Conservation (phyloP, 2,888 invertebrate genomes). For the Eudasyphora cyanicolor region DNA sequence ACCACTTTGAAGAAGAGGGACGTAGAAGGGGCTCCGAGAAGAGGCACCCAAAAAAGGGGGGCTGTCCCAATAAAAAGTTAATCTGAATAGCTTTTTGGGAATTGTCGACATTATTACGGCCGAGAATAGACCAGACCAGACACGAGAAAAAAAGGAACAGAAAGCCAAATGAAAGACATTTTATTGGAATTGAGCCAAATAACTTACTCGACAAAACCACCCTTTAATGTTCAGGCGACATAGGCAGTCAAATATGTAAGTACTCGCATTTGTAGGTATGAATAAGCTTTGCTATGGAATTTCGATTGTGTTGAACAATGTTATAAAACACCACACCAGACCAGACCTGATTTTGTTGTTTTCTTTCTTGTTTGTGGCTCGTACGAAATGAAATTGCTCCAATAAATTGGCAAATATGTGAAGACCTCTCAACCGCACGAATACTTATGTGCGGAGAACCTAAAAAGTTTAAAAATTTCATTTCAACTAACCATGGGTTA, state of each 20-base stretch:
- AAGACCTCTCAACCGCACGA: neutral
- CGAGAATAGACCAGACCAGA: neutral
- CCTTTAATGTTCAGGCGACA: neutral
- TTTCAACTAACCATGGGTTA: neutral
- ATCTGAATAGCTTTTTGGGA: neutral
- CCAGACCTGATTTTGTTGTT: constrained; percentile 44
- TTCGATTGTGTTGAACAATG: constrained; percentile 17
- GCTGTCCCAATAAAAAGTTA: neutral
- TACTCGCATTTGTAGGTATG: neutral
- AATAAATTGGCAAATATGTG: constrained; percentile 48
- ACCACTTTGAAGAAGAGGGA: too few species aligned
- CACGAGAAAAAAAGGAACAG: neutral
- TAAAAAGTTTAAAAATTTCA: neutral
- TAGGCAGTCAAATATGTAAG: neutral
- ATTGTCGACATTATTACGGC: neutral
- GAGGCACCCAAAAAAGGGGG: too few species aligned
- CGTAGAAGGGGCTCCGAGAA: too few species aligned
- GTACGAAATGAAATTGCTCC: constrained; percentile 56
- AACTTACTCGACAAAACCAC: constrained; percentile 33
- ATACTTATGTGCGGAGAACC: neutral
- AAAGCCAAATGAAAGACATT: constrained; percentile 17
- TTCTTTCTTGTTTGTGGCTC: too few species aligned
- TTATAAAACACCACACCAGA: neutral
- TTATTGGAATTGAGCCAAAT: constrained; percentile 60
- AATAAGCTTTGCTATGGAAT: neutral